Evolutionary conservation across 2,113 vertebrate genomes (phyloP).

Genomic region (Dinomys branickii): DNA sequence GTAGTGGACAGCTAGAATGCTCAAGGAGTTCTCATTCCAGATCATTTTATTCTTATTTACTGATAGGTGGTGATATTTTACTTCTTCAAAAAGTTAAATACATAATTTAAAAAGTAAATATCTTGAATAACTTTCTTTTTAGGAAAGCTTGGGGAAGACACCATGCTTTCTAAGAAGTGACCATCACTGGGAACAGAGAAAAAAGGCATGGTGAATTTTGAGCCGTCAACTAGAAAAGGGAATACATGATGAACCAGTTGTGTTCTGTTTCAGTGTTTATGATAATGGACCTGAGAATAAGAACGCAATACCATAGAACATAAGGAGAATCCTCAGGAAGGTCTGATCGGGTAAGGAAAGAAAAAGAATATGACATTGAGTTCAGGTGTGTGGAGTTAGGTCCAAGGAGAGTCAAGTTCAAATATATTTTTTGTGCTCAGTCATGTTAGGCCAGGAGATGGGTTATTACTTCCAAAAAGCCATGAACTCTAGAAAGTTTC

Average conservation of each 20-base stretch:
- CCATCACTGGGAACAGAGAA: not conserved
- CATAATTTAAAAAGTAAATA: not conserved
- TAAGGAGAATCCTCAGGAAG: not conserved
- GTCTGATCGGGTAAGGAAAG: not conserved
- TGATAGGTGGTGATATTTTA: not conserved
- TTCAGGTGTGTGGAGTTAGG: not conserved
- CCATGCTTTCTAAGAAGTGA: not conserved
- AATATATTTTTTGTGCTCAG: not conserved
- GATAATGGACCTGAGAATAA: not conserved
- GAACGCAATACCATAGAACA: not conserved
- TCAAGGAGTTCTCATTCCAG: not conserved
- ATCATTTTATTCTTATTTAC: not conserved
- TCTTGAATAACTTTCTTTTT: not conserved
- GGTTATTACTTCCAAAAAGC: not conserved
- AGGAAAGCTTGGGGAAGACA: not conserved
- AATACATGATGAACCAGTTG: slow-evolving; percentile 54
- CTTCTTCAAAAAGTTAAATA: slow-evolving; percentile 6
- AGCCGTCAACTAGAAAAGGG: not conserved
- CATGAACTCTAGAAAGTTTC: not conserved
- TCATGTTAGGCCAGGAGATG: not conserved
- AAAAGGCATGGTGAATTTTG: not conserved
- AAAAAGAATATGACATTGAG: not conserved
- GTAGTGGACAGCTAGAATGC: not conserved
- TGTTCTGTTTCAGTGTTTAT: not conserved
- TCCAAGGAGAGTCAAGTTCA: not conserved